A percentile compares a stretch with the other conserved stretches of the same genome.
Evolutionary conservation across 2,113 vertebrate genomes (phyloP).

Genomic region (Axis porcinus): DNA sequence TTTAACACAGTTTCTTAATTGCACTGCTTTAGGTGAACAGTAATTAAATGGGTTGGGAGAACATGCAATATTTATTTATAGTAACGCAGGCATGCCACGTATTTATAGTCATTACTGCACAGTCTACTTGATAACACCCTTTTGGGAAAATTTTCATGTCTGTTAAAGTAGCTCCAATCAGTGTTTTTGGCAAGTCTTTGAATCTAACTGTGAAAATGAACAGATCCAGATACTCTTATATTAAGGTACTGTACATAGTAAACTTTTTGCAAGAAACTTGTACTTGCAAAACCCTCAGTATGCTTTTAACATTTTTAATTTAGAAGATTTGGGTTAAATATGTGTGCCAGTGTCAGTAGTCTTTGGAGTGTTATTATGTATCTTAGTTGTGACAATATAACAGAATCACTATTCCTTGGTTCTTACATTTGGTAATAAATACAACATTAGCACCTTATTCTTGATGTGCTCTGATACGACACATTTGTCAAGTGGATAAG

Average conservation of each 20-base stretch:
- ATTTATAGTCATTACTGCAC: conserved; percentile 42
- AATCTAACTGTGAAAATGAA: conserved; percentile 18
- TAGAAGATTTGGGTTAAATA: background rate
- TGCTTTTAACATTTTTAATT: conserved; percentile 26
- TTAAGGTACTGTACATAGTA: background rate
- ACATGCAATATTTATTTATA: conserved; percentile 67
- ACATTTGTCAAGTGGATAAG: background rate
- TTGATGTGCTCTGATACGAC: background rate
- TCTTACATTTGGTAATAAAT: conserved; percentile 14
- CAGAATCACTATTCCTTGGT: background rate
- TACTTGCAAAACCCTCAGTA: background rate
- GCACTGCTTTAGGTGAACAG: conserved; percentile 55
- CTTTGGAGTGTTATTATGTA: background rate
- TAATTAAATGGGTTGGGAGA: conserved; percentile 64
- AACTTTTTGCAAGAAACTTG: background rate
- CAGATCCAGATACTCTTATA: background rate
- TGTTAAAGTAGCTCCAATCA: conserved; percentile 26
- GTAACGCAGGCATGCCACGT: conserved; percentile 30
- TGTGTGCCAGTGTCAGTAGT: background rate
- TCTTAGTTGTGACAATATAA: background rate
- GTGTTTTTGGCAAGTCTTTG: conserved; percentile 24
- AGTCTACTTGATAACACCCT: conserved; percentile 41
- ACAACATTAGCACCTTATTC: background rate
- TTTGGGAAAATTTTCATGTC: background rate
- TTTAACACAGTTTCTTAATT: conserved; percentile 62